Evolutionary conservation across 2,113 vertebrate species (phyloP).

Genomic region (Mirza zaza): DNA sequence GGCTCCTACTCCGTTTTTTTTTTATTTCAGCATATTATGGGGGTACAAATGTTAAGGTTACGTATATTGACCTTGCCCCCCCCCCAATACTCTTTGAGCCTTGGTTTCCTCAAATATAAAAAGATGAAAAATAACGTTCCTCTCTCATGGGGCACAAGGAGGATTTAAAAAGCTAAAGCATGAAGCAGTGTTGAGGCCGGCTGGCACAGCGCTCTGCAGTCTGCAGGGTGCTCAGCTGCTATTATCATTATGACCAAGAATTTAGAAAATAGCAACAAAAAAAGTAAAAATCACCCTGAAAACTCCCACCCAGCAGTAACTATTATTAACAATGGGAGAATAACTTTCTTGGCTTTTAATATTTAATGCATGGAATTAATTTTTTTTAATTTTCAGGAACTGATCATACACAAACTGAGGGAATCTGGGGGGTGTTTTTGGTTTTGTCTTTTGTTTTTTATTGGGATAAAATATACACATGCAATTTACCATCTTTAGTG

Average conservation of each 20-base stretch:
- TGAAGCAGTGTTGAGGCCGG: rapidly evolving
- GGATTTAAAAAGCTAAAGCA: background rate
- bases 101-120: background rate
- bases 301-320: background rate
- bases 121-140: background rate
- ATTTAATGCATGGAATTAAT: background rate
- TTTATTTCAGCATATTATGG: too few species aligned
- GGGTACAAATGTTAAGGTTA: too few species aligned
- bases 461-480: too few species aligned
- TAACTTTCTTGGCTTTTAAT: background rate
- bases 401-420: background rate
- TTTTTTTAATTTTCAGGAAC: background rate
- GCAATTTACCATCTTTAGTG: too few species aligned
- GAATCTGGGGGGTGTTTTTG: too few species aligned
- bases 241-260: background rate
- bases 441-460: too few species aligned
- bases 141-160: background rate
- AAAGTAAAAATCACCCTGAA: background rate
- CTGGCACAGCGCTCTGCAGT: background rate
- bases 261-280: background rate
- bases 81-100: background rate
- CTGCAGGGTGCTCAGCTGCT: background rate
- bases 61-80: too few species aligned
- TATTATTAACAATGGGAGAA: background rate
- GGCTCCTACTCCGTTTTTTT: background rate